Evolutionary conservation across 23 tunicate genomes (phyloP).

Genomic region (Phallusia fumigata): DNA sequence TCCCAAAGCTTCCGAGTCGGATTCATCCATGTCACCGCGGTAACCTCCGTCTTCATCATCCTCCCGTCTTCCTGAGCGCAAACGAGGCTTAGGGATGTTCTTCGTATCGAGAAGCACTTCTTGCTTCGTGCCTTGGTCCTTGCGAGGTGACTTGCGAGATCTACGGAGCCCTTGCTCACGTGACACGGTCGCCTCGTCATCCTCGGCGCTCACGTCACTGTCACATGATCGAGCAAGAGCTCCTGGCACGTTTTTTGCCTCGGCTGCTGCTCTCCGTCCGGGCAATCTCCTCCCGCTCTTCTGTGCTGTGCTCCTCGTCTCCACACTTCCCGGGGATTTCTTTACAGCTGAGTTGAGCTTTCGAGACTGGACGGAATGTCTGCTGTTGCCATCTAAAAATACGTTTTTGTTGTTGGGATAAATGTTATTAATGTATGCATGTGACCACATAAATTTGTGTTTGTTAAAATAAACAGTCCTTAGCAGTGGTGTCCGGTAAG

Average conservation of each 20-base stretch:
- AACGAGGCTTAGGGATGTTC: not conserved
- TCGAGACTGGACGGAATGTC: not conserved
- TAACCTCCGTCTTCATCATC: slow-evolving; percentile 56
- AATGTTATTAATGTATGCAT: no score
- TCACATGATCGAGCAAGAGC: slow-evolving; percentile 91
- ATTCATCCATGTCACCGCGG: slow-evolving; percentile 75
- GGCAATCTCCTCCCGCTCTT: slow-evolving; percentile 20
- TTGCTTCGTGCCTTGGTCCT: not conserved
- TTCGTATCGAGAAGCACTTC: not conserved
- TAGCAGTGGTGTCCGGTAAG: no score
- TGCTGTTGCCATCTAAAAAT: not conserved
- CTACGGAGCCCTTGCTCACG: slow-evolving; percentile 74
- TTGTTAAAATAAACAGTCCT: no score
- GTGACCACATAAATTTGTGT: no score
- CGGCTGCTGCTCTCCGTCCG: slow-evolving; percentile 11
- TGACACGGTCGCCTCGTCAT: not conserved
- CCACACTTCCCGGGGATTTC: not conserved
- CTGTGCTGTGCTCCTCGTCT: not conserved
- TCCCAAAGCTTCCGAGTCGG: slow-evolving; percentile 41
- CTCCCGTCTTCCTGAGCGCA: not conserved
- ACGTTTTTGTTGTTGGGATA: not conserved
- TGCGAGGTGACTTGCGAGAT: not conserved
- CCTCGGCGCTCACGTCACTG: slow-evolving; percentile 2
- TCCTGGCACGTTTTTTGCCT: slow-evolving; percentile 84
- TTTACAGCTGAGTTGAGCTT: not conserved